Conservation (phyloP, 2,888 invertebrate species). For the Agrochola circellaris region DNA sequence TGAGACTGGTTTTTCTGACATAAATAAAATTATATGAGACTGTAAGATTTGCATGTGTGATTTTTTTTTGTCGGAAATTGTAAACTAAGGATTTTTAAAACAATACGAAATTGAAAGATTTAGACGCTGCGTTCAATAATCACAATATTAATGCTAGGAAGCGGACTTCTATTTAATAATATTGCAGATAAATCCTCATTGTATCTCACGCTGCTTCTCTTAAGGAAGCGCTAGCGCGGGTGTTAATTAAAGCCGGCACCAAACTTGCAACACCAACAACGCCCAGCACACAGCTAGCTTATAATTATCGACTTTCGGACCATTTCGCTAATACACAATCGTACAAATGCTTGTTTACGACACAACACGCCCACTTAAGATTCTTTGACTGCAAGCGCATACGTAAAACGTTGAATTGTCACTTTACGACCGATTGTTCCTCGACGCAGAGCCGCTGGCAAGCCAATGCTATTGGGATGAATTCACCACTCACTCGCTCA, state of each 20-base stretch:
- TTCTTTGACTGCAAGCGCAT: constrained; percentile 63
- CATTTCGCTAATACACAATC: constrained; percentile 74
- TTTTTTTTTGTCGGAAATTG: neutral
- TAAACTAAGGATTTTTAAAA: neutral
- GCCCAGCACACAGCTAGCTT: constrained; percentile 67
- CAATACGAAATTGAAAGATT: neutral
- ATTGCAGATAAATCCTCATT: constrained; percentile 76
- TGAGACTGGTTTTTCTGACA: constrained; percentile 1
- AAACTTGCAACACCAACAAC: constrained; percentile 65
- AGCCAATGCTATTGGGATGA: constrained; percentile 72
- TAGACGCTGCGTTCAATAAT: constrained; percentile 1
- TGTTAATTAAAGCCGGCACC: constrained; percentile 82
- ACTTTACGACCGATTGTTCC: constrained; percentile 81
- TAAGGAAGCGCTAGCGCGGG: constrained; percentile 74
- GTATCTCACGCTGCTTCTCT: constrained; percentile 77
- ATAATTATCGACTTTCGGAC: constrained; percentile 78
- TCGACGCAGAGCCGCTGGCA: constrained; percentile 60
- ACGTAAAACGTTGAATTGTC: constrained; percentile 73
- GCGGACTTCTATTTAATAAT: constrained; percentile 62
- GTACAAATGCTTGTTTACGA: constrained; percentile 75
- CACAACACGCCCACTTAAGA: constrained; percentile 68
- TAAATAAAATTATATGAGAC: constrained; percentile 8
- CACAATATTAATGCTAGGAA: constrained; percentile 15
- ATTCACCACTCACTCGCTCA: constrained; percentile 63
- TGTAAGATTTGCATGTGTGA: constrained; percentile 16